phyloP scores from a whole-genome alignment of 2,113 vertebrate genomes.

The Strigops habroptila region DNA sequence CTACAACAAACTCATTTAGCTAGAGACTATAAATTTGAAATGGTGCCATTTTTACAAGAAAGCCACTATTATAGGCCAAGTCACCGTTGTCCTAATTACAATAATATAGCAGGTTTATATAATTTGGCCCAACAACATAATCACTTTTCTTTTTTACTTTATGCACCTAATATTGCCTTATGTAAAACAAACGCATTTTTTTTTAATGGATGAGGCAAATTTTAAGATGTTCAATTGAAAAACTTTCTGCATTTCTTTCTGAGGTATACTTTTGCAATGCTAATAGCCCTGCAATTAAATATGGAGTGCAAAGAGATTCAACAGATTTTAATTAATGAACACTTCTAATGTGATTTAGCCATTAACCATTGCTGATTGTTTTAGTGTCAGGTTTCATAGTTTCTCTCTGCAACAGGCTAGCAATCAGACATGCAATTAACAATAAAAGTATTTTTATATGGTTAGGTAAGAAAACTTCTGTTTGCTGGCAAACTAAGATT shows the following conservation, averaged over 20 bases:
- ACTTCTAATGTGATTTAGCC: conserved; percentile 7
- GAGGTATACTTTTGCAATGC: neutral
- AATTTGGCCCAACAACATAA: conserved; percentile 65
- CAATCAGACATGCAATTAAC: conserved; percentile 52
- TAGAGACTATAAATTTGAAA: conserved; percentile 71
- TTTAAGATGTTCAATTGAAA: neutral
- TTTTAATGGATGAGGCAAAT: neutral
- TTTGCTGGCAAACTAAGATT: conserved; percentile 70
- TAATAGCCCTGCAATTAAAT: conserved; percentile 38
- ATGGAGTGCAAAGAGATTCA: neutral
- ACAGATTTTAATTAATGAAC: conserved; percentile 56
- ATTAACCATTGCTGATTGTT: conserved; percentile 40
- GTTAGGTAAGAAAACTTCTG: conserved; percentile 41
- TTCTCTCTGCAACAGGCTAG: conserved; percentile 17
- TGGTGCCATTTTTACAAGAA: conserved; percentile 71
- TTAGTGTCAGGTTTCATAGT: neutral
- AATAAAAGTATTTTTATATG: conserved; percentile 22
- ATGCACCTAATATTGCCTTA: neutral
- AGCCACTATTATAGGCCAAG: conserved; percentile 67
- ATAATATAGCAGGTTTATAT: conserved; percentile 66
- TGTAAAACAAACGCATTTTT: neutral
- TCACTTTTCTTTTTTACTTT: conserved; percentile 32
- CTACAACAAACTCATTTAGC: conserved; percentile 75
- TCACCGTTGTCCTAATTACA: conserved; percentile 70
- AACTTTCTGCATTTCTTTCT: neutral